Conservation (phyloP, 2,888 invertebrate species). For the Ectemnius cavifrons region DNA sequence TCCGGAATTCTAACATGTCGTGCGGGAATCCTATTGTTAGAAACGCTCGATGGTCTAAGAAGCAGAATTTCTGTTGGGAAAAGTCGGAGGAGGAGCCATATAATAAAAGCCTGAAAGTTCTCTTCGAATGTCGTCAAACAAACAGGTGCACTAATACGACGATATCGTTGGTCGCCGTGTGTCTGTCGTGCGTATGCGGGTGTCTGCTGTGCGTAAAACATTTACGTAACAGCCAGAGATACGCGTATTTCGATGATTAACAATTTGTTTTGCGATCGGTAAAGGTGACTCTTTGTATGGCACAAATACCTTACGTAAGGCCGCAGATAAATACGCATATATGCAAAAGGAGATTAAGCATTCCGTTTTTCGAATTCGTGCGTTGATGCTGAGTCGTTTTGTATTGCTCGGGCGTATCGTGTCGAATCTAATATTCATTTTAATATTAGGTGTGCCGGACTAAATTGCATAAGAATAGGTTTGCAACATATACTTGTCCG, state of each 20-base stretch:
- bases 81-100: neutral
- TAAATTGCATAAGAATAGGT: no score
- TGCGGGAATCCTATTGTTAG: no score
- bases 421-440: neutral
- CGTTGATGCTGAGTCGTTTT: slow-evolving; percentile 27
- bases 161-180: no score
- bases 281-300: slow-evolving; percentile 76
- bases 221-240: slow-evolving; percentile 74
- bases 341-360: slow-evolving; percentile 65
- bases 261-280: slow-evolving; percentile 77
- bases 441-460: neutral
- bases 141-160: slow-evolving; percentile 5
- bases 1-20: neutral
- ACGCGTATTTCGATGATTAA: slow-evolving; percentile 76
- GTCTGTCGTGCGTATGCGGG: slow-evolving; percentile 23
- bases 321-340: slow-evolving; percentile 72
- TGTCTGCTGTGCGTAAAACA: slow-evolving; percentile 59
- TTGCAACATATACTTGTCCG: no score
- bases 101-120: slow-evolving; percentile 37
- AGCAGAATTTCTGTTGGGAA: slow-evolving; percentile 27
- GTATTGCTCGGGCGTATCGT: neutral
- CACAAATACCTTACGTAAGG: slow-evolving; percentile 77
- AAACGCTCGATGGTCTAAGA: neutral
- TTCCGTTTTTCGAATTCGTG: slow-evolving; percentile 61
- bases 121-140: slow-evolving; percentile 33